Conservation (phyloP, 2,888 invertebrate genomes). For the Asteroscopus sphinx region DNA sequence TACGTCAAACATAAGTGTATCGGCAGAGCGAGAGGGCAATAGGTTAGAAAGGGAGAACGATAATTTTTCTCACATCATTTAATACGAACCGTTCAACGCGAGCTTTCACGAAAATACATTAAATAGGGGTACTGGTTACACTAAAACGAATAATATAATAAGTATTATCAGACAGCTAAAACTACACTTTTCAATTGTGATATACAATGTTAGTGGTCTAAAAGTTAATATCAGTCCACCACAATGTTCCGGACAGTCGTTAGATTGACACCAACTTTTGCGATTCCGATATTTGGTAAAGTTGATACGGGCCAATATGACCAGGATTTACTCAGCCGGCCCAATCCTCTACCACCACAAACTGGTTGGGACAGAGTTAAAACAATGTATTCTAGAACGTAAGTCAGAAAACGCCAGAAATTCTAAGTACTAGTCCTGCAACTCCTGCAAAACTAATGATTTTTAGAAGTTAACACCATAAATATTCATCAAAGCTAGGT, state of each 20-base stretch:
- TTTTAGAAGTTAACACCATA: not conserved
- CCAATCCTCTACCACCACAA: slow-evolving; percentile 43
- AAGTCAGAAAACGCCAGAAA: slow-evolving; percentile 59
- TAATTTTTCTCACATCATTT: slow-evolving; percentile 80
- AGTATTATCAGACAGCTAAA: not conserved
- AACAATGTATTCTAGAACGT: slow-evolving; percentile 84
- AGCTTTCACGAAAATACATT: slow-evolving; percentile 74
- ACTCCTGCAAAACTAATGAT: not conserved
- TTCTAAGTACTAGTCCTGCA: not conserved
- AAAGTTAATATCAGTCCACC: slow-evolving; percentile 8
- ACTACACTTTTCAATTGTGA: not conserved
- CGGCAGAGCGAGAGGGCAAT: slow-evolving; percentile 46
- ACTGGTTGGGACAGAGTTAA: slow-evolving; percentile 87
- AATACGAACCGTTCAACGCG: slow-evolving; percentile 66
- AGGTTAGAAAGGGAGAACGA: slow-evolving; percentile 53
- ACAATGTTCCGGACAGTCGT: slow-evolving; percentile 72
- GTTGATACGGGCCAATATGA: slow-evolving; percentile 65
- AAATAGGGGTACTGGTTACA: slow-evolving; percentile 66
- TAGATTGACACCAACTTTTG: slow-evolving; percentile 72
- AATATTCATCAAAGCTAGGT: too few species aligned
- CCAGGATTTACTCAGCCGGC: slow-evolving; percentile 59
- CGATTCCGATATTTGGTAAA: slow-evolving; percentile 67
- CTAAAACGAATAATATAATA: slow-evolving; percentile 25
- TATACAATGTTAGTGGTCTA: slow-evolving; percentile 22
- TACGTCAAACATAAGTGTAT: slow-evolving; percentile 33